Evolutionary conservation across 2,113 vertebrate species (phyloP).

Genomic region (Anoura caudifer): DNA sequence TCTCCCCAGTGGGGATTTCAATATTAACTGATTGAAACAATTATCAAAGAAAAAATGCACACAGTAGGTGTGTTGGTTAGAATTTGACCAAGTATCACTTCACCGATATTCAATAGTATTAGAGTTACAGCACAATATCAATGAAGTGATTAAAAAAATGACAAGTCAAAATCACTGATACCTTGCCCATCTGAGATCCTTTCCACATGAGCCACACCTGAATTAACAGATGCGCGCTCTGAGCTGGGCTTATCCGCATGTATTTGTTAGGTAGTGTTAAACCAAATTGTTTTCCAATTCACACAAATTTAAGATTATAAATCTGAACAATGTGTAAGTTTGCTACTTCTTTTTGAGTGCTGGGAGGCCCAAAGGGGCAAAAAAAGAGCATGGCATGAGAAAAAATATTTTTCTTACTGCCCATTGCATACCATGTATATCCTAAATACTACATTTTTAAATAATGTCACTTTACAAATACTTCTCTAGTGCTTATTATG

Average conservation of each 20-base stretch:
- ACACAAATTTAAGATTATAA: neutral
- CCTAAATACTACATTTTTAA: neutral
- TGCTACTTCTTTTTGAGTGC: neutral
- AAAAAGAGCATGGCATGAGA: neutral
- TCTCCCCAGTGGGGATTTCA: slow-evolving; percentile 51
- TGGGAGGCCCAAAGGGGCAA: neutral
- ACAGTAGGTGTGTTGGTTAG: neutral
- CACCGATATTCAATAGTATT: slow-evolving; percentile 57
- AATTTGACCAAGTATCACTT: slow-evolving; percentile 66
- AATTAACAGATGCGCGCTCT: neutral
- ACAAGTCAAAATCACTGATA: neutral
- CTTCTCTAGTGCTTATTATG: neutral
- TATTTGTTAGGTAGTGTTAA: neutral
- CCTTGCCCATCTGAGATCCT: neutral
- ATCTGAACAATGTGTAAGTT: neutral
- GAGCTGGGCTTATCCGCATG: neutral
- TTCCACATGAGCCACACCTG: neutral
- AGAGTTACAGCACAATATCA: slow-evolving; percentile 68
- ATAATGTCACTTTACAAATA: neutral
- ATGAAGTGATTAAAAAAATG: slow-evolving; percentile 52
- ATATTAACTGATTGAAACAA: slow-evolving; percentile 61
- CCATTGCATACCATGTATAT: neutral
- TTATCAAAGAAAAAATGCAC: slow-evolving; percentile 41
- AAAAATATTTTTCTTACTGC: neutral
- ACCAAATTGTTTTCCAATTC: neutral